Conservation (phyloP, 2,797 vertebrate species). For the Schizothorax lantsangensis region DNA sequence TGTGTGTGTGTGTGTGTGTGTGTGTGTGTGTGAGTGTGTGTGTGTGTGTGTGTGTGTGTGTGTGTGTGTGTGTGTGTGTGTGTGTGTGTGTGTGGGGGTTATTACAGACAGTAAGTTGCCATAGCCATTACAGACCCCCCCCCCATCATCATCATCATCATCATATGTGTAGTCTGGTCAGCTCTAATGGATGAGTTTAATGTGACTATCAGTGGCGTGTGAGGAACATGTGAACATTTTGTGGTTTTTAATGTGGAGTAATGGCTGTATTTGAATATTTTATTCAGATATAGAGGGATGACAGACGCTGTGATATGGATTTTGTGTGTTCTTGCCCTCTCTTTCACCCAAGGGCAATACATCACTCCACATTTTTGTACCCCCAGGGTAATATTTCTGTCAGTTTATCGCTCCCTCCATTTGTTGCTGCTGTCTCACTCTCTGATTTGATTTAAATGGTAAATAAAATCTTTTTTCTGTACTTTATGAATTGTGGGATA, state of each 20-base stretch:
- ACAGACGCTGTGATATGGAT: constrained; percentile 83
- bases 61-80: constrained; percentile 17
- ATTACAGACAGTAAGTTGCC: constrained; percentile 38
- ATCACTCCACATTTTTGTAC: constrained; percentile 70
- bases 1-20: background rate
- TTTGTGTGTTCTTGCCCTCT: constrained; percentile 79
- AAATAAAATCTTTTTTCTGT: constrained; percentile 32
- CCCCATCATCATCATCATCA: background rate
- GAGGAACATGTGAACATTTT: constrained; percentile 82
- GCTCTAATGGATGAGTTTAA: constrained; percentile 85
- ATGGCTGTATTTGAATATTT: constrained; percentile 89
- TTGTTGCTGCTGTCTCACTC: constrained; percentile 70
- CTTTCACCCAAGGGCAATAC: constrained; percentile 79
- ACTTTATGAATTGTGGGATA: background rate
- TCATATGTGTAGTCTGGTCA: constrained; percentile 70
- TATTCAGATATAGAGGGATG: constrained; percentile 84
- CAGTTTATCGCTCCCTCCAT: constrained; percentile 81
- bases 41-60: background rate
- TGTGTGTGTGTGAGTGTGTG: constrained; percentile 4
- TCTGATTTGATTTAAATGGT: constrained; percentile 65
- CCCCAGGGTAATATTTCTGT: constrained; percentile 70
- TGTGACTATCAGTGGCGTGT: constrained; percentile 80
- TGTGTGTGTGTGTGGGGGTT: background rate
- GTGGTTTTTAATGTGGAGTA: constrained; percentile 88
- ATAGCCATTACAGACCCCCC: constrained; percentile 21